phyloP scores from a whole-genome alignment of 2,797 vertebrate genomes.

The Peromyscus melanophrys region DNA sequence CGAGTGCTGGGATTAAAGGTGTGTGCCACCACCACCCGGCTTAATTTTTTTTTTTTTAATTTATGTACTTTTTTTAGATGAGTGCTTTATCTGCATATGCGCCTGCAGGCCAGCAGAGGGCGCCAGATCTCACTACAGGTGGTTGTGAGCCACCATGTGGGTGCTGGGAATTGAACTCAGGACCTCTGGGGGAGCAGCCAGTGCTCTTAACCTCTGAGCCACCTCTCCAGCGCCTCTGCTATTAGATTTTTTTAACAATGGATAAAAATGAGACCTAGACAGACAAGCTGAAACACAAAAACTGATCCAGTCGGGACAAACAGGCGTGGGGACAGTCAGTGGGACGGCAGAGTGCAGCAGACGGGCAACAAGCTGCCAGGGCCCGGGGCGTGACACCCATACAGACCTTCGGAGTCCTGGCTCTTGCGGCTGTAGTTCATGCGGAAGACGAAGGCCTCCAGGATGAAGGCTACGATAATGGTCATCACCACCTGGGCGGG shows the following conservation, averaged over 20 bases:
- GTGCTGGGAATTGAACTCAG: neutral
- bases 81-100: neutral
- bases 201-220: neutral
- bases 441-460: constrained; percentile 98
- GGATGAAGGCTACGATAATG: constrained; percentile 98
- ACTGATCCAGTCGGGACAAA: neutral
- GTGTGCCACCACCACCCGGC: too few relatives aligned
- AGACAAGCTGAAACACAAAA: neutral
- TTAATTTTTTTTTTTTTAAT: neutral
- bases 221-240: neutral
- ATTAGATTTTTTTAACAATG: neutral
- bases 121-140: neutral
- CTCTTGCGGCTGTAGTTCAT: constrained; percentile 99
- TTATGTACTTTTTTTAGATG: neutral
- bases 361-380: too few relatives aligned
- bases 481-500: constrained; percentile 96
- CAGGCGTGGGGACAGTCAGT: neutral
- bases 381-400: neutral
- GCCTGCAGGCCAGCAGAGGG: neutral
- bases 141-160: neutral
- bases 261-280: neutral
- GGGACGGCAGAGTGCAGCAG: neutral
- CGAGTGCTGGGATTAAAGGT: too few relatives aligned
- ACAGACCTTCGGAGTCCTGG: constrained; percentile 93
- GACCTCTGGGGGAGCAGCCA: neutral